A percentile compares a stretch with the other conserved stretches of the same genome.
Conservation (phyloP, 92 coral and sea anemone genomes). For the Desmophyllum pertusum region DNA sequence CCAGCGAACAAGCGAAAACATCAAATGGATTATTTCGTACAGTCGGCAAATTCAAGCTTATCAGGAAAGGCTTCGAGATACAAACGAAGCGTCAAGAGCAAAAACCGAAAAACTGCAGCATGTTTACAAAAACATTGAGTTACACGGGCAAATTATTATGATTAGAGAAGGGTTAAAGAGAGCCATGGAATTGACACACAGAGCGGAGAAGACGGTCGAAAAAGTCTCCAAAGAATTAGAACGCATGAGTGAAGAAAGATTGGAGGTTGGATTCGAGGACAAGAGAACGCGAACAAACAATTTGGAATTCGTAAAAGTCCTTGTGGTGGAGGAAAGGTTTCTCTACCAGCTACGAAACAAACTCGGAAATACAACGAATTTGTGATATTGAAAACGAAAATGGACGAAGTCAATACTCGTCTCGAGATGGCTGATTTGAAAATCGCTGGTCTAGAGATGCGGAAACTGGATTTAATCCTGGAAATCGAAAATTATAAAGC, state of each 20-base stretch:
- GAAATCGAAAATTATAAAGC: conserved; percentile 22
- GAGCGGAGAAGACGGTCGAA: conserved; percentile 17
- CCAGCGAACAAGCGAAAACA: conserved; percentile 13
- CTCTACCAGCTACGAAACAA: background rate
- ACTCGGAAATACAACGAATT: background rate
- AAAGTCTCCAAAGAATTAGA: conserved; percentile 18
- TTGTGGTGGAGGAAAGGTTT: background rate
- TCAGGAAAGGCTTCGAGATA: conserved; percentile 10
- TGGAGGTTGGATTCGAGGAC: conserved; percentile 16
- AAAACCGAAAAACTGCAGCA: conserved; percentile 23
- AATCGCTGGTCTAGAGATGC: background rate
- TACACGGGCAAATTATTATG: conserved; percentile 8
- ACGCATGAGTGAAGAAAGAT: conserved; percentile 17
- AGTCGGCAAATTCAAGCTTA: conserved; percentile 18
- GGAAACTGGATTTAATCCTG: conserved; percentile 17
- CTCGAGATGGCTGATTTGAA: conserved; percentile 5
- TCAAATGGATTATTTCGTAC: conserved; percentile 5
- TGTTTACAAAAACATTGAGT: conserved; percentile 33
- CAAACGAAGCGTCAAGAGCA: conserved; percentile 7
- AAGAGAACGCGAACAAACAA: background rate
- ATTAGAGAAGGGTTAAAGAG: conserved; percentile 30
- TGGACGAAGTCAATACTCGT: conserved; percentile 17
- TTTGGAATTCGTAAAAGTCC: background rate
- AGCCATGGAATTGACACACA: conserved; percentile 21
- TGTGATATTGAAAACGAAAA: conserved; percentile 6